Evolutionary conservation across 2,113 vertebrate genomes (phyloP).

Genomic region (Eclectus roratus): DNA sequence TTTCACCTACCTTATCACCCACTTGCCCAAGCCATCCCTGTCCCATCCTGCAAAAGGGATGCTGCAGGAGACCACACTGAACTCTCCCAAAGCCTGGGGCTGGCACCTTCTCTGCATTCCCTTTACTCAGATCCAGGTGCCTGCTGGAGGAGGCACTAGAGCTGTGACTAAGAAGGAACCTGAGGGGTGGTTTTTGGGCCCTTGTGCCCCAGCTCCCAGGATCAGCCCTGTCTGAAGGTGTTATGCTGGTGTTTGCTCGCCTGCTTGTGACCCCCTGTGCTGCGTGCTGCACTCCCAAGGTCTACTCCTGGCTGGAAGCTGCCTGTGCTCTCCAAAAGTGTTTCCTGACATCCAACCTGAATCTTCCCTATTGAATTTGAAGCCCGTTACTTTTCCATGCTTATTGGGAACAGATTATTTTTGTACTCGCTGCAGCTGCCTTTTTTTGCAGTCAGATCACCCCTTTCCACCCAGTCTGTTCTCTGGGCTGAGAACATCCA

Average conservation of each 20-base stretch:
- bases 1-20: rapidly evolving
- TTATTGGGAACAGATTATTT: neutral
- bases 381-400: neutral
- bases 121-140: rapidly evolving
- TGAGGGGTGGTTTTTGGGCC: rapidly evolving
- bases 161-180: neutral
- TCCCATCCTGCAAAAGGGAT: neutral
- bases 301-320: neutral
- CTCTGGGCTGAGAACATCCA: neutral
- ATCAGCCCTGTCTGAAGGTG: no score
- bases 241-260: no score
- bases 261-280: neutral
- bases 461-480: neutral
- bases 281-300: neutral
- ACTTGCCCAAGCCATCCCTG: neutral
- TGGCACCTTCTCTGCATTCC: neutral
- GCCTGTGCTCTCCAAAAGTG: rapidly evolving
- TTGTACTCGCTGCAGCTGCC: neutral
- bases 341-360: neutral
- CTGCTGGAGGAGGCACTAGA: neutral
- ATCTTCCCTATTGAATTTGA: neutral
- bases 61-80: neutral
- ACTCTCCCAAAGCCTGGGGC: rapidly evolving
- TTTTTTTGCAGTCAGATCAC: neutral
- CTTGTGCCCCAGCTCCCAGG: no score